Percentiles rank a stretch among this genome's conserved stretches.
Conservation (phyloP, 1,140 invertebrate species). For the Neodiprion lecontei region DNA sequence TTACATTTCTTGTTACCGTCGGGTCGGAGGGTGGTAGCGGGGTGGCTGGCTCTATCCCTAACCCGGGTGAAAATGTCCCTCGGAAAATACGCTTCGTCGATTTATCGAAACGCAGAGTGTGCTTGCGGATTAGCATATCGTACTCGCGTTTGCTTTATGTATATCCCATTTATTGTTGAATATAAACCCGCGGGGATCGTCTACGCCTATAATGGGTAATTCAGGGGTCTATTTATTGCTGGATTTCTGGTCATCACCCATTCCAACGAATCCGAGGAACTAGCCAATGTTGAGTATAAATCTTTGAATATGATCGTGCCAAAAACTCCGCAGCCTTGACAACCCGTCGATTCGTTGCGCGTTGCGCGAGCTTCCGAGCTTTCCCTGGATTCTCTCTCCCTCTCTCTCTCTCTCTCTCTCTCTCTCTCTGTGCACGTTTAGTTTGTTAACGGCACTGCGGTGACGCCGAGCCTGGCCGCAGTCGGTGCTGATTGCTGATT, state of each 20-base stretch:
- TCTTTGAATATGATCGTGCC: background rate
- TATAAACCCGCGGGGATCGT: background rate
- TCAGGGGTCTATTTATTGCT: no score
- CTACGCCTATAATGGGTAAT: no score
- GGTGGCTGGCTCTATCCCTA: background rate
- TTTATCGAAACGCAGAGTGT: conserved; percentile 42
- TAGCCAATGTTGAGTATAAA: no score
- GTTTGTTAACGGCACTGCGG: conserved; percentile 37
- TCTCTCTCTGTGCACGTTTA: conserved; percentile 38
- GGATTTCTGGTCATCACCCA: no score
- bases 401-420: conserved; percentile 1
- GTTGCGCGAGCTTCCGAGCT: no score
- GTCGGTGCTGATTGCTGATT: conserved; percentile 47
- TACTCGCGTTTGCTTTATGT: background rate
- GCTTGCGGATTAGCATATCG: conserved; percentile 43
- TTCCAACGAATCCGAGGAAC: no score
- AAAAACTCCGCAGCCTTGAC: background rate
- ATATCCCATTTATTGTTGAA: background rate
- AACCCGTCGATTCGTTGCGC: no score
- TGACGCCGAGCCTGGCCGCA: conserved; percentile 36
- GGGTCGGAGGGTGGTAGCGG: background rate
- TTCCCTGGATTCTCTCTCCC: background rate
- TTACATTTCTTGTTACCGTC: conserved; percentile 35
- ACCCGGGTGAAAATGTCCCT: conserved; percentile 6
- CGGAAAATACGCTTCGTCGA: conserved; percentile 46